Conservation (phyloP, 1,140 invertebrate species). For the Phthorimaea operculella region DNA sequence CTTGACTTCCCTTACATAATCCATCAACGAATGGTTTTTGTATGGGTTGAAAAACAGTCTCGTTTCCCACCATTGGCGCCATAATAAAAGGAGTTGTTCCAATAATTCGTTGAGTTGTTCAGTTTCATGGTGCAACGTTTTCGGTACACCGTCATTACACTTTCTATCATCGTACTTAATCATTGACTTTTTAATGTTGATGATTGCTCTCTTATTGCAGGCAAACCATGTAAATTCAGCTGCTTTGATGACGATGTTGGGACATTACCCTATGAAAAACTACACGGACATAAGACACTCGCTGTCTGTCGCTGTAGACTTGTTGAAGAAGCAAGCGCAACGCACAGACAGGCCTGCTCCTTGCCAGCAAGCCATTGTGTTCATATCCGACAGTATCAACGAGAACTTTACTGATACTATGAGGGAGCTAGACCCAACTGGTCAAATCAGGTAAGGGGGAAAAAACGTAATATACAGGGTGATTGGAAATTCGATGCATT, state of each 20-base stretch:
- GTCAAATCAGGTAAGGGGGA: conserved; percentile 36
- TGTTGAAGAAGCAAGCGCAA: conserved; percentile 64
- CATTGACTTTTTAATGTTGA: too few species aligned
- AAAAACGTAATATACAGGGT: too few species aligned
- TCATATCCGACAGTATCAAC: conserved; percentile 49
- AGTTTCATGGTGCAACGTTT: too few species aligned
- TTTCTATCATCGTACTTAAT: too few species aligned
- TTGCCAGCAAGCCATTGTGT: conserved; percentile 54
- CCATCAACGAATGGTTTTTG: too few species aligned
- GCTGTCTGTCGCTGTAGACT: conserved; percentile 81
- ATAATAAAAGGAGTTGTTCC: too few species aligned
- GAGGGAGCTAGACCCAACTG: conserved; percentile 35
- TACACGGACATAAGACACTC: conserved; percentile 88
- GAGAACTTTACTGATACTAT: conserved; percentile 42
- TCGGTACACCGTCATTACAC: too few species aligned
- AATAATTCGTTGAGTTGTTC: too few species aligned
- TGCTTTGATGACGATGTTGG: conserved; percentile 78
- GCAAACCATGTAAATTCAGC: conserved; percentile 86
- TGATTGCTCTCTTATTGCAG: conserved; percentile 55
- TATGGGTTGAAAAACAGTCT: too few species aligned
- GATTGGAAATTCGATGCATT: too few species aligned
- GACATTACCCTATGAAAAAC: conserved; percentile 75
- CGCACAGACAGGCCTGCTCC: conserved; percentile 25
- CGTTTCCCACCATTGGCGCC: too few species aligned
- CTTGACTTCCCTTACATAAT: too few species aligned